Base-by-base conservation (phyloP, 2,888 invertebrate genomes). In the Synanthedon myopaeformis region DNA sequence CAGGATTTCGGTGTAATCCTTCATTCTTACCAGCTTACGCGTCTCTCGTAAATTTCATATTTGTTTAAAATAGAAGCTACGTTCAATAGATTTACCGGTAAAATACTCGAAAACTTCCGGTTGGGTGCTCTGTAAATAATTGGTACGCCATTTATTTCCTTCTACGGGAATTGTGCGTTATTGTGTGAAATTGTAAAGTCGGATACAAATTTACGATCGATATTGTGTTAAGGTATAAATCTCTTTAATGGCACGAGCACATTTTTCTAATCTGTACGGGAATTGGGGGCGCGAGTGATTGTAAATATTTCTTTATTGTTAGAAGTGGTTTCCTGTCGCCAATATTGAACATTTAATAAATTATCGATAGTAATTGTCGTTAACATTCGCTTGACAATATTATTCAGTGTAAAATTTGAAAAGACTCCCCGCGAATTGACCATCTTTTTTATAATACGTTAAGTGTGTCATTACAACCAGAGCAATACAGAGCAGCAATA, bases 1-100 rank as follows among this genome's bases (percentile, higher is more conserved):
- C 84, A 83, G 79, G 81, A 79, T 87, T 86, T 82, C 77, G 70
- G 58, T 74, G 79, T 85, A 86, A 86, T 84, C 82, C 77, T 70
- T 76, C 61, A 76, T 83, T 82, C 80, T 79, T 65, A 63, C 57
- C 74, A 69, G 79, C 83, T 84, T 79, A 84, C 66, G 69, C 61
- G 72, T 66, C 62, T 66, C 70, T 71, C 66, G 69, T 75, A 72
- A 70, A 72, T 76, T 79, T 67, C 73, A 74, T 80, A 82, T 82
- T 83, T 84, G 82, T 83, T 81, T 81, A 79, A 83, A 83, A 78
- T 74, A 76, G 70, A 72, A 62, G 62, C 67, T 58, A 62, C 66
- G 61, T 70, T 75, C 71, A 77, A 81, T 72, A 74, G 76, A 72
- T 68, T 65, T 63, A 62, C 64, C 76, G 75, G 76, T 79, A 81